A percentile compares a stretch with the other conserved stretches of the same genome.
These are phyloP conservation scores for Morinoia aosen DNA, from an alignment of 2,888 invertebrate genomes.

Conservation along the genomic window DNA sequence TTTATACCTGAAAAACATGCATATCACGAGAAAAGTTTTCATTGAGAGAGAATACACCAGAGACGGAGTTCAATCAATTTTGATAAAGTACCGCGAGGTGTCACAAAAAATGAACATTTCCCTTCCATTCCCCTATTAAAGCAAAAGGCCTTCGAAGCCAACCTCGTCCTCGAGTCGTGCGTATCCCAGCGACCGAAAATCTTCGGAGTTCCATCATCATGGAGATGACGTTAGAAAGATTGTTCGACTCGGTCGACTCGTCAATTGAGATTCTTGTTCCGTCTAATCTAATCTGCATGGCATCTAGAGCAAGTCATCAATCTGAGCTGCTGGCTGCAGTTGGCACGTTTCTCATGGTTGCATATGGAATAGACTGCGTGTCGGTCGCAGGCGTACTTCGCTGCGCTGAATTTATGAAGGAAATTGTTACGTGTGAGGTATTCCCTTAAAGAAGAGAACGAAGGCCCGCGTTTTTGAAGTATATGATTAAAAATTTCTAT, in stretches of 20 bases:
- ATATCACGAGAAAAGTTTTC: neutral
- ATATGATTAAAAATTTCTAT: too few relatives aligned
- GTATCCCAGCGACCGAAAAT: neutral
- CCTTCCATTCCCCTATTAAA: neutral
- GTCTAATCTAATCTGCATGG: slow-evolving; percentile 12
- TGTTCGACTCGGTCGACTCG: neutral
- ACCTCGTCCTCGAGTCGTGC: neutral
- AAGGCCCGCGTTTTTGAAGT: too few relatives aligned
- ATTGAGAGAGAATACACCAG: neutral
- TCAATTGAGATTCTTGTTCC: slow-evolving; percentile 12
- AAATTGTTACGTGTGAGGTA: neutral
- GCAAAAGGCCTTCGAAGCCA: neutral
- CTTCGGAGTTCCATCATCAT: neutral
- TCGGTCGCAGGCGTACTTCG: neutral
- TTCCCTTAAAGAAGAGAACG: too few relatives aligned
- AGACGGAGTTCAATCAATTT: neutral
- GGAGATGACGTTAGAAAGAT: slow-evolving; percentile 9
- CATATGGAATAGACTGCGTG: neutral
- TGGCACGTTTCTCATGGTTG: neutral
- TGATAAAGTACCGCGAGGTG: neutral
- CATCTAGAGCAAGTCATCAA: slow-evolving; percentile 4
- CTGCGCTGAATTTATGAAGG: neutral
- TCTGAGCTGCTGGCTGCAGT: neutral
- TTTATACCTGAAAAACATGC: neutral
- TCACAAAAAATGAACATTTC: neutral